A percentile compares a stretch with the other conserved stretches of the same genome.
Conservation (phyloP, 2,888 invertebrate genomes). For the Lydus trimaculatus region DNA sequence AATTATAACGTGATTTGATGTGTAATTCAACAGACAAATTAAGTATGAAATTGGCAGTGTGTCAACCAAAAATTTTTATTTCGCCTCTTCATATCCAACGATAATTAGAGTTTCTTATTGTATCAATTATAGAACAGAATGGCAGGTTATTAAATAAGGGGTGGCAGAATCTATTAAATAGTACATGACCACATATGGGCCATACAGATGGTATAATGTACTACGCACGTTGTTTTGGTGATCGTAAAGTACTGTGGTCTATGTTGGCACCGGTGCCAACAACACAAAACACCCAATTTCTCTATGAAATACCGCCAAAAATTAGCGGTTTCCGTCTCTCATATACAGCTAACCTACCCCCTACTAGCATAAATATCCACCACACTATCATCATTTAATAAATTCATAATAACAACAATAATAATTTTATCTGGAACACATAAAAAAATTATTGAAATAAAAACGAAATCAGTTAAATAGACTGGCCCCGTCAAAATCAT, state of each 20-base stretch:
- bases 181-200: conserved; percentile 12
- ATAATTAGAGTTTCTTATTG: neutral
- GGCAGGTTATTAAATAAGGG: neutral
- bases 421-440: neutral
- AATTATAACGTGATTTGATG: neutral
- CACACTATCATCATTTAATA: neutral
- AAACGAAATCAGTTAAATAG: neutral
- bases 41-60: neutral
- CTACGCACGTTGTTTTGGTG: neutral
- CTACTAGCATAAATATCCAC: neutral
- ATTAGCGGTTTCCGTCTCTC: conserved; percentile 24
- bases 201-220: conserved; percentile 11
- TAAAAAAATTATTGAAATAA: neutral
- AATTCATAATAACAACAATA: too few relatives aligned
- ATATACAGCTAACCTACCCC: neutral
- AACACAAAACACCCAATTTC: conserved; percentile 38
- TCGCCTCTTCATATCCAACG: neutral
- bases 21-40: neutral
- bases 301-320: conserved; percentile 40
- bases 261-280: conserved; percentile 37
- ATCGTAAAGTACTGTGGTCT: conserved; percentile 33
- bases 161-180: conserved; percentile 8
- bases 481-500: neutral
- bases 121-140: neutral
- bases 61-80: neutral